Evolutionary conservation across 53 echinoderm and acorn worm genomes (phyloP).

Genomic region (Echinarachnius parma): DNA sequence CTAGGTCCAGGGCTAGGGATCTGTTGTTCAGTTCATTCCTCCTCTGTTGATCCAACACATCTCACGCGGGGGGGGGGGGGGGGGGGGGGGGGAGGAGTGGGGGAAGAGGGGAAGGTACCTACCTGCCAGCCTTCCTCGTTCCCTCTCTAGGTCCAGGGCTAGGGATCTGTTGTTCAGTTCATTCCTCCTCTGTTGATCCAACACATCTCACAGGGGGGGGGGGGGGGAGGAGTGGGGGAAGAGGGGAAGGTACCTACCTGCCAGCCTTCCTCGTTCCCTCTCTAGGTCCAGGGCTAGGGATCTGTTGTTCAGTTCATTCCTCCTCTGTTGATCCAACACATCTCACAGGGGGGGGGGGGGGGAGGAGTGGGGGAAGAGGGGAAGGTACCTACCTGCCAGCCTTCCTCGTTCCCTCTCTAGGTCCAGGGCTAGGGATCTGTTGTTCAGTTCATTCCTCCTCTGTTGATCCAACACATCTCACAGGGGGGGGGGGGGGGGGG

Average conservation of each 20-base stretch:
- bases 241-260: no score
- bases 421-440: slow-evolving; percentile 75
- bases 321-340: slow-evolving; percentile 62
- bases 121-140: slow-evolving; percentile 88
- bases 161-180: slow-evolving; percentile 69
- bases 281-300: slow-evolving; percentile 86
- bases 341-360: no score
- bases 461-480: slow-evolving; percentile 65
- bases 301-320: slow-evolving; percentile 66
- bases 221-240: no score
- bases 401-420: slow-evolving; percentile 91
- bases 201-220: slow-evolving; percentile 53
- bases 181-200: slow-evolving; percentile 69
- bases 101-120: no score
- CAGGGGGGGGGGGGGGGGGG: no score
- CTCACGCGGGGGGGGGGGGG: no score
- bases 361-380: no score
- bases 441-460: slow-evolving; percentile 68
- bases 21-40: slow-evolving; percentile 69
- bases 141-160: slow-evolving; percentile 88
- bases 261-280: slow-evolving; percentile 83
- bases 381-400: slow-evolving; percentile 88
- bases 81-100: no score
- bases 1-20: slow-evolving; percentile 80
- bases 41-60: slow-evolving; percentile 63